A percentile compares a stretch with the other conserved stretches of the same genome.
These are phyloP conservation scores for Aspidapion aeneum DNA, from an alignment of 2,888 invertebrate genomes.

Conservation along the genomic window DNA sequence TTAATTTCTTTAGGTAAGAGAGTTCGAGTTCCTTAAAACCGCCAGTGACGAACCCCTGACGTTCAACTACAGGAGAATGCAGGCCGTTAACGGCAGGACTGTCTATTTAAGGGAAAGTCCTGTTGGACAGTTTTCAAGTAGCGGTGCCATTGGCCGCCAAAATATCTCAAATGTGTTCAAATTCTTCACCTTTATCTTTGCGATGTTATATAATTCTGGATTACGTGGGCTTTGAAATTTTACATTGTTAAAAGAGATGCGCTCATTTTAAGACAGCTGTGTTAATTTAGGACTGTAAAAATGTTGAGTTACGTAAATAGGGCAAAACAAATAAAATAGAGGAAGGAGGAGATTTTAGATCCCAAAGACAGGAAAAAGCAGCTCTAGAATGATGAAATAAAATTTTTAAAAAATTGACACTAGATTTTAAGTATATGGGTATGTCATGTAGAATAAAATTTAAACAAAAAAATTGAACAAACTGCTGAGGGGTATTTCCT, in stretches of 20 bases:
- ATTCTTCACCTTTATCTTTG: background rate
- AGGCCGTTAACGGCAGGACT: constrained; percentile 43
- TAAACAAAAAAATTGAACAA: no score
- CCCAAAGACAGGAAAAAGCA: no score
- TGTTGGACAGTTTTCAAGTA: constrained; percentile 7
- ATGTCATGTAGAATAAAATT: no score
- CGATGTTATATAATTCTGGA: background rate
- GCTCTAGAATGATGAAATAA: no score
- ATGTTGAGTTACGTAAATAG: no score
- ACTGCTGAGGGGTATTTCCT: no score
- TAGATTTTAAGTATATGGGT: no score
- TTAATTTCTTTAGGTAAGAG: constrained; percentile 27
- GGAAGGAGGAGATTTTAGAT: no score
- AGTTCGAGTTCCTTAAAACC: constrained; percentile 30
- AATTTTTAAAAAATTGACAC: no score
- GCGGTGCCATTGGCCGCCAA: background rate
- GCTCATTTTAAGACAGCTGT: background rate
- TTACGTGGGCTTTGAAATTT: background rate
- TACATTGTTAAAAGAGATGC: background rate
- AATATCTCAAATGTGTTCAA: background rate
- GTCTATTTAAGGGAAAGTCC: constrained; percentile 34
- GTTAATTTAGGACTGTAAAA: no score
- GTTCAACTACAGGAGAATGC: constrained; percentile 50
- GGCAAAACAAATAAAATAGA: no score
- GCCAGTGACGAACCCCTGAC: constrained; percentile 37